These are phyloP conservation scores for Myotis myotis DNA, from an alignment of 2,797 vertebrate genomes.

Conservation along the genomic window DNA sequence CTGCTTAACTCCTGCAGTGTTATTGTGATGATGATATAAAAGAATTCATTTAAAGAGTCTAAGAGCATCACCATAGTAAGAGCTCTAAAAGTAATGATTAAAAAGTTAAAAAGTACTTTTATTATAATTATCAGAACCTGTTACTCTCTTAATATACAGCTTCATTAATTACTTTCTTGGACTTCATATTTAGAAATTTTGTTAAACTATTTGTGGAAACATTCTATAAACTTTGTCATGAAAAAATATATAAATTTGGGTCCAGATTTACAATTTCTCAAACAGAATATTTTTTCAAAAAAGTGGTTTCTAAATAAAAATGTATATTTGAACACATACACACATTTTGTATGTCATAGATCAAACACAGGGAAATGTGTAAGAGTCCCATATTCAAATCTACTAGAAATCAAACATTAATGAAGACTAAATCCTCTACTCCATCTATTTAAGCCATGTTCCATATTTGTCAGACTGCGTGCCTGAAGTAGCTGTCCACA, in stretches of 20 bases:
- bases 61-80: background rate
- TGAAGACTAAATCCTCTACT: background rate
- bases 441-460: background rate
- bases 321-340: background rate
- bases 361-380: background rate
- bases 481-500: background rate
- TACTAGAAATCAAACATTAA: background rate
- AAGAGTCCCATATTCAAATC: background rate
- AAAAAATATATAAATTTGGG: background rate
- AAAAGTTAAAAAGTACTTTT: background rate
- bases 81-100: background rate
- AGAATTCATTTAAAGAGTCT: conserved; percentile 5
- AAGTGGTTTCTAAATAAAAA: conserved; percentile 9
- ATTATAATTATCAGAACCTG: background rate
- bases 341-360: background rate
- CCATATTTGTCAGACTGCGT: background rate
- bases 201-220: background rate
- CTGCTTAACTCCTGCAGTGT: background rate
- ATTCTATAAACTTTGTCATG: background rate
- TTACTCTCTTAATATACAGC: background rate
- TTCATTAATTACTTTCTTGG: background rate
- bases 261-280: background rate
- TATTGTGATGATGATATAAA: background rate
- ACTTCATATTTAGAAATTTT: background rate
- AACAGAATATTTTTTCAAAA: background rate